These are phyloP conservation scores for Crossocerus cetratus DNA, from an alignment of 2,888 invertebrate species.

Conservation along the genomic window DNA sequence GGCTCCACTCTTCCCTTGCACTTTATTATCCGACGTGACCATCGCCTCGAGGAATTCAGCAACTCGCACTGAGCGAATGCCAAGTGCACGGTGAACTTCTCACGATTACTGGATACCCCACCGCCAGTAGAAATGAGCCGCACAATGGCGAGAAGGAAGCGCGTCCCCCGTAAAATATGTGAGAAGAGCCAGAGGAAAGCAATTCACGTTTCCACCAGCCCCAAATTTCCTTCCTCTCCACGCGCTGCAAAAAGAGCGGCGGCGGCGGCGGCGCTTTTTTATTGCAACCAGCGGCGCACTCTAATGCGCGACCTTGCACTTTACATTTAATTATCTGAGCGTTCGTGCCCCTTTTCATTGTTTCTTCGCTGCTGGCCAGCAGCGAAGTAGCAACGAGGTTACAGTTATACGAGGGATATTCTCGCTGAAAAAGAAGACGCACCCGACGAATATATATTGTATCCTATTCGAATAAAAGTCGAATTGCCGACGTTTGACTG, in stretches of 20 bases:
- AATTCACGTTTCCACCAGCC: conserved; percentile 21
- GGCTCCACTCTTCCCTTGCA: conserved; percentile 24
- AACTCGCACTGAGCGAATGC: conserved; percentile 24
- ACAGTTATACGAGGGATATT: conserved; percentile 42
- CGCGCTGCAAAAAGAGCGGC: neutral
- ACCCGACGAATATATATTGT: conserved; percentile 68
- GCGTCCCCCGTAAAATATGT: conserved; percentile 38
- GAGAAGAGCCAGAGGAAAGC: conserved; percentile 38
- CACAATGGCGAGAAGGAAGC: conserved; percentile 44
- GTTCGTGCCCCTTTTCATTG: neutral
- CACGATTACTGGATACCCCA: conserved; percentile 54
- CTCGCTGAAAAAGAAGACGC: conserved; percentile 50
- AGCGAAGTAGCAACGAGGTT: conserved; percentile 20
- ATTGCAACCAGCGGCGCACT: neutral
- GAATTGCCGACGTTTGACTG: conserved; percentile 69
- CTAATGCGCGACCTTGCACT: conserved; percentile 7
- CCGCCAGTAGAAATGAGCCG: conserved; percentile 35
- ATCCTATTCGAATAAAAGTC: conserved; percentile 71
- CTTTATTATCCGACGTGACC: conserved; percentile 55
- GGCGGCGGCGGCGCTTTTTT: neutral
- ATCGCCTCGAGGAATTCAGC: conserved; percentile 47
- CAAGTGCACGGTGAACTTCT: conserved; percentile 45
- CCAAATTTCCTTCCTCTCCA: conserved; percentile 2
- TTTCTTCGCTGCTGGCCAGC: neutral
- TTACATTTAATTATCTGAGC: neutral